Evolutionary conservation across 37 sponge, comb jelly and placozoan genomes (phyloP), one percentile per base, ranked within the genome.

Genomic region (Spongilla lacustris): DNA sequence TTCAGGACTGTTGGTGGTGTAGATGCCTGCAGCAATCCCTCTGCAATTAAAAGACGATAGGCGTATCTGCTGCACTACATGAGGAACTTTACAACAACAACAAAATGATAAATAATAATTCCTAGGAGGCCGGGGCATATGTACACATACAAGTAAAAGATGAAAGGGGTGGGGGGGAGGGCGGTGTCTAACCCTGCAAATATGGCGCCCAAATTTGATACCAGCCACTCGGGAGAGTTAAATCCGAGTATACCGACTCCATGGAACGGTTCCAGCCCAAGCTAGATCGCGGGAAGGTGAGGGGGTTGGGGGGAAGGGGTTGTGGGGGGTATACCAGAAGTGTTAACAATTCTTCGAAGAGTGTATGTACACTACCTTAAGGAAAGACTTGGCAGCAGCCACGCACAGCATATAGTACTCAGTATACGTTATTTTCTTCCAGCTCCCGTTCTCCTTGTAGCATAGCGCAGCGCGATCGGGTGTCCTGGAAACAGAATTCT

Each of bases 171-270:
- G 28, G 25, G 29, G 25, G 58, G 0, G 46, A 36, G 31, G 2
- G 32, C 4, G 19, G 2, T 28, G 0, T 29, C 87, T 87, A 41
- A 91, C 95, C 92, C 95, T 70, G 92, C 91, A 67, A 94, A 86
- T 25, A 96, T 92, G 24, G 93, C 78, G 68, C 89, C 97, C 31
- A 94, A 23, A 41, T 66, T 66, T 21, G 97, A 38, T 23, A 85
- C 69, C 26, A 81, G 87, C 97, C 97, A 96, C 68, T 96, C 87
- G 2, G 90, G 67, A 32, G 93, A 86, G 75, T 89, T 96, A 75
- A 92, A 91, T 11, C 97, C 97, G 38, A 96, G 36, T 74, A 96
- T 90, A 41, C 84, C 71, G 11, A 96, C 95, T 29, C 77, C 79
- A 69, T 81, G 81, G 38, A 80, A 86, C 21, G 75, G 88, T 58